Conservation (phyloP, 2,113 vertebrate species). For the Colossoma macropomum region DNA sequence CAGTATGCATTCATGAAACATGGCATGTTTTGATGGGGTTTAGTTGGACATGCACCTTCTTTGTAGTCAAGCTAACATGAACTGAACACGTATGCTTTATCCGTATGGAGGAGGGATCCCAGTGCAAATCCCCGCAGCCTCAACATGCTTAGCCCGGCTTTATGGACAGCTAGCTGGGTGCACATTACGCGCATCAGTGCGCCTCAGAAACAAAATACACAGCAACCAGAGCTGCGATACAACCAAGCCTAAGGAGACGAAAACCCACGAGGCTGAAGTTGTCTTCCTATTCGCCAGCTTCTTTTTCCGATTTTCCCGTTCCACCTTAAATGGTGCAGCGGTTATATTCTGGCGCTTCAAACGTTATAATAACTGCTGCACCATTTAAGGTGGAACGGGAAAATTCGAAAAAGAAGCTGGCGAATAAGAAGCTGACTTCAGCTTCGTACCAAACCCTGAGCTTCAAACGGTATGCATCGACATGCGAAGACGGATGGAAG, state of each 20-base stretch:
- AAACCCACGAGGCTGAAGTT: too few relatives aligned
- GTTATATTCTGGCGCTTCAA: too few relatives aligned
- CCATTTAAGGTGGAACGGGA: too few relatives aligned
- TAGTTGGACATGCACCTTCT: neutral
- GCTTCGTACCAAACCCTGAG: too few relatives aligned
- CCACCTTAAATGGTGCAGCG: too few relatives aligned
- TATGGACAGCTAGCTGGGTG: neutral
- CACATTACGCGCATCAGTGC: conserved; percentile 16
- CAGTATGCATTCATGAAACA: neutral
- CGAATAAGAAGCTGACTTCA: too few relatives aligned
- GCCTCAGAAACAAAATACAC: neutral
- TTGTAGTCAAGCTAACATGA: too few relatives aligned
- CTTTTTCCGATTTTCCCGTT: too few relatives aligned
- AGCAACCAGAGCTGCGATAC: neutral
- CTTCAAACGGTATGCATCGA: neutral
- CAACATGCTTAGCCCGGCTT: neutral
- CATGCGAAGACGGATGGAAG: neutral
- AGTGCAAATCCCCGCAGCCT: neutral
- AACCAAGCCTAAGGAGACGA: too few relatives aligned
- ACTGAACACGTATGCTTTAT: neutral
- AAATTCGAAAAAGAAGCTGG: too few relatives aligned
- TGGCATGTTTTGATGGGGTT: neutral
- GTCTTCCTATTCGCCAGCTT: too few relatives aligned
- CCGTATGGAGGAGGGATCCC: neutral
- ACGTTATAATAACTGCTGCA: too few relatives aligned